Percentiles rank a stretch among this genome's conserved stretches.
Conservation (phyloP, 2,113 vertebrate genomes). For the Chamaea fasciata region DNA sequence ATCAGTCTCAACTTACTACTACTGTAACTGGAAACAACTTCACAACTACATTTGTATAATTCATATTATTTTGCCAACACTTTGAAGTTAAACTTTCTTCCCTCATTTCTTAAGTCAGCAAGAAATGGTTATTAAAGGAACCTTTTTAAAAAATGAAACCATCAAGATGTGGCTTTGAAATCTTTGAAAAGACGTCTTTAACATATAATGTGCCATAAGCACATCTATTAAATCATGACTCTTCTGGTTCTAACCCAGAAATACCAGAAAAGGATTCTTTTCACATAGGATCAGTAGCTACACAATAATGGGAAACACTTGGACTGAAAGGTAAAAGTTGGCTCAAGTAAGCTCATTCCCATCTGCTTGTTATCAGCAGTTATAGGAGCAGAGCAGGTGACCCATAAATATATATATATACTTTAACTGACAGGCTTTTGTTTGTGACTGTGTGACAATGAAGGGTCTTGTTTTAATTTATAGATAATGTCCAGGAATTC, state of each 20-base stretch:
- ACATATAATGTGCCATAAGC: neutral
- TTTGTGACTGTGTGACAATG: neutral
- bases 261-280: slow-evolving; percentile 43
- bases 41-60: slow-evolving; percentile 28
- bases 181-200: slow-evolving; percentile 24
- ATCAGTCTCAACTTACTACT: slow-evolving; percentile 39
- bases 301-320: slow-evolving; percentile 63
- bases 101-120: slow-evolving; percentile 40
- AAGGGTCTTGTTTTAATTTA: neutral
- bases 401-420: neutral
- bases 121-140: slow-evolving; percentile 41
- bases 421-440: neutral
- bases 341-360: slow-evolving; percentile 40
- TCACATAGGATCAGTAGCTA: slow-evolving; percentile 56
- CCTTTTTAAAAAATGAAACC: slow-evolving; percentile 32
- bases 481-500: neutral
- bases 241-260: slow-evolving; percentile 9
- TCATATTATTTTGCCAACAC: slow-evolving; percentile 31
- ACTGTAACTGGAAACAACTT: slow-evolving; percentile 58
- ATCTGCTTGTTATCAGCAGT: slow-evolving; percentile 65
- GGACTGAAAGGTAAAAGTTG: slow-evolving; percentile 40
- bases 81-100: slow-evolving; percentile 45
- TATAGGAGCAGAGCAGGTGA: slow-evolving; percentile 47
- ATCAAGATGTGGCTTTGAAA: slow-evolving; percentile 55
- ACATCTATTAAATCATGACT: slow-evolving; percentile 33